Evolutionary conservation across 2,113 vertebrate genomes (phyloP).

Genomic region (Porphyrio hochstetteri): DNA sequence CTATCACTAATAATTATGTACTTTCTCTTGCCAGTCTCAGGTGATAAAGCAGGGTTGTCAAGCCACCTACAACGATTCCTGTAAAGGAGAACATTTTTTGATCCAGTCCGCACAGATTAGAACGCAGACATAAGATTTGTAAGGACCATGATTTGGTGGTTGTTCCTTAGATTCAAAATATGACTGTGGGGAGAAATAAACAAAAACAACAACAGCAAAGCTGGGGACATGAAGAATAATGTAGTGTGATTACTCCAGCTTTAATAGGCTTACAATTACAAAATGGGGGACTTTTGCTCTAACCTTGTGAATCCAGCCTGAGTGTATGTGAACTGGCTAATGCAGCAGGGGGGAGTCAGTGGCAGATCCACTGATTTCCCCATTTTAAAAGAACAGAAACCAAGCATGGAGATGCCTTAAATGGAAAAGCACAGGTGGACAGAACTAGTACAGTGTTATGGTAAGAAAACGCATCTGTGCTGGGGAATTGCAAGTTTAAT

Average conservation of each 20-base stretch:
- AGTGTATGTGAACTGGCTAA: neutral
- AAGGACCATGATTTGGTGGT: neutral
- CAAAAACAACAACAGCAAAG: neutral
- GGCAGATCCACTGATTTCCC: neutral
- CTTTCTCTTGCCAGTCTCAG: neutral
- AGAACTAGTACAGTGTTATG: rapidly evolving
- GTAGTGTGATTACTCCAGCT: neutral
- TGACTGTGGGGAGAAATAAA: neutral
- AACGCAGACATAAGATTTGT: neutral
- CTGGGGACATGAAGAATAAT: neutral
- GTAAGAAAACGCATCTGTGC: neutral
- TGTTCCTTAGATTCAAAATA: neutral
- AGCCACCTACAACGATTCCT: neutral
- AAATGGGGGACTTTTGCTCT: neutral
- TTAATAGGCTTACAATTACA: neutral
- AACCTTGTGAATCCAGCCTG: neutral
- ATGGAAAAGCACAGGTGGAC: neutral
- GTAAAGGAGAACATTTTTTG: neutral
- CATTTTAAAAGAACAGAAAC: neutral
- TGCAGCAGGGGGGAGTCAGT: neutral
- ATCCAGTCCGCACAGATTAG: neutral
- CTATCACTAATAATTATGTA: neutral
- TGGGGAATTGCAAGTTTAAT: neutral
- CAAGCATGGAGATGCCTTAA: neutral
- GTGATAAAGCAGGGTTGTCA: neutral